Conservation (phyloP, 2,113 vertebrate genomes). For the Neofelis nebulosa region DNA sequence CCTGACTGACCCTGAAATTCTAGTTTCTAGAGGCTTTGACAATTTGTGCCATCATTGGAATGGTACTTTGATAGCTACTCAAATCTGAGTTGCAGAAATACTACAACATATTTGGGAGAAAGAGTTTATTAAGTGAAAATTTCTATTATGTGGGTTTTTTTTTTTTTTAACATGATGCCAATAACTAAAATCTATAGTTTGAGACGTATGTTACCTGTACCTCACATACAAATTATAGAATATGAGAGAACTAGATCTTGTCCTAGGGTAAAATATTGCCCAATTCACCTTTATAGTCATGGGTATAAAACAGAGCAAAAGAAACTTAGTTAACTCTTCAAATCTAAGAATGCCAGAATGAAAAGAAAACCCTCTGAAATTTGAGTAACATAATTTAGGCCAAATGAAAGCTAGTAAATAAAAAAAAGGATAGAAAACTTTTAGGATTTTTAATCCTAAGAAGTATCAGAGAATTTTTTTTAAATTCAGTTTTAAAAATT, state of each 20-base stretch:
- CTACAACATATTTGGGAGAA: neutral
- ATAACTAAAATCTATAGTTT: constrained; percentile 23
- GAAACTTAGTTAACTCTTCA: neutral
- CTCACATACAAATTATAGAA: neutral
- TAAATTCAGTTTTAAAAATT: neutral
- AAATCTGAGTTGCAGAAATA: neutral
- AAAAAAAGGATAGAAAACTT: neutral
- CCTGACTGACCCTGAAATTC: neutral
- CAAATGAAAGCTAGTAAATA: neutral
- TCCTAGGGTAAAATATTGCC: neutral
- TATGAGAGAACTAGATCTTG: neutral
- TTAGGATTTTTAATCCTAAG: neutral
- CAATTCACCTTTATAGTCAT: neutral
- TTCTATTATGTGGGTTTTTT: neutral
- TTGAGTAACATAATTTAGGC: neutral
- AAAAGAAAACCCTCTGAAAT: constrained; percentile 33
- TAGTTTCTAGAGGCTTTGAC: neutral
- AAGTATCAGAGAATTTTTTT: neutral
- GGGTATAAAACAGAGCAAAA: neutral
- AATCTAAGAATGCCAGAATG: neutral
- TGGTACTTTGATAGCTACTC: neutral
- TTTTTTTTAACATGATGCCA: neutral
- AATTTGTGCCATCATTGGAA: neutral
- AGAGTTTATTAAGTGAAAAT: neutral
- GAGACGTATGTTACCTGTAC: neutral